Percentiles rank a stretch among this genome's conserved stretches.
Evolutionary conservation across 2,797 vertebrate species (phyloP).

Genomic region (Lagorchestes hirsutus): DNA sequence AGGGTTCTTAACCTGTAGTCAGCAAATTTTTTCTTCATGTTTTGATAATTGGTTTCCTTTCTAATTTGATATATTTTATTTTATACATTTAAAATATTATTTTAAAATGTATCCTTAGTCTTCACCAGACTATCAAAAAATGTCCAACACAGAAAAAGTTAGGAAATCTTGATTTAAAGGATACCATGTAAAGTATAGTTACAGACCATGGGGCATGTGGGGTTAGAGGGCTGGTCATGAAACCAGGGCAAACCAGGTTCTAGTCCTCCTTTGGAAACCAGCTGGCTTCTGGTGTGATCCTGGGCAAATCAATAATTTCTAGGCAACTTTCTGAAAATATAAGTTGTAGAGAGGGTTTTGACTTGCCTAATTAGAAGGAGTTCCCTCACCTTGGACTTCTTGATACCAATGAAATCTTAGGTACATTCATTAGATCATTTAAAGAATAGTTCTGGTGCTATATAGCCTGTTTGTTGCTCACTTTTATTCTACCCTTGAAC

Average conservation of each 20-base stretch:
- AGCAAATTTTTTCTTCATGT: background rate
- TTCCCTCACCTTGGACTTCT: background rate
- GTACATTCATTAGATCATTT: background rate
- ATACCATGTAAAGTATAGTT: background rate
- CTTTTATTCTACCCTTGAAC: background rate
- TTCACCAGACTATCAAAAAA: background rate
- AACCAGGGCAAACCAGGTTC: background rate
- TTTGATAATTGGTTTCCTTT: background rate
- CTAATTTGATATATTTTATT: background rate
- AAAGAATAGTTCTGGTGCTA: background rate
- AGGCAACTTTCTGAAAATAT: background rate
- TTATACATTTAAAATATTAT: background rate
- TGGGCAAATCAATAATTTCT: background rate
- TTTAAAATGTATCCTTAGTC: background rate
- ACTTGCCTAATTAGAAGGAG: background rate
- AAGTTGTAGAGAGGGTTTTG: background rate
- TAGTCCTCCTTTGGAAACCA: background rate
- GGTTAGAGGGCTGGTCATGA: background rate
- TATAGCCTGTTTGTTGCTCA: background rate
- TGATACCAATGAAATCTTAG: background rate
- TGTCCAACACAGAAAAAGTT: background rate
- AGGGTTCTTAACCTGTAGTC: background rate
- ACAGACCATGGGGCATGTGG: background rate
- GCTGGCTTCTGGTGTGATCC: background rate
- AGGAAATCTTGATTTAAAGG: background rate